Evolutionary conservation across 1,140 invertebrate genomes (phyloP).

Genomic region (Drosophila bipectinata): DNA sequence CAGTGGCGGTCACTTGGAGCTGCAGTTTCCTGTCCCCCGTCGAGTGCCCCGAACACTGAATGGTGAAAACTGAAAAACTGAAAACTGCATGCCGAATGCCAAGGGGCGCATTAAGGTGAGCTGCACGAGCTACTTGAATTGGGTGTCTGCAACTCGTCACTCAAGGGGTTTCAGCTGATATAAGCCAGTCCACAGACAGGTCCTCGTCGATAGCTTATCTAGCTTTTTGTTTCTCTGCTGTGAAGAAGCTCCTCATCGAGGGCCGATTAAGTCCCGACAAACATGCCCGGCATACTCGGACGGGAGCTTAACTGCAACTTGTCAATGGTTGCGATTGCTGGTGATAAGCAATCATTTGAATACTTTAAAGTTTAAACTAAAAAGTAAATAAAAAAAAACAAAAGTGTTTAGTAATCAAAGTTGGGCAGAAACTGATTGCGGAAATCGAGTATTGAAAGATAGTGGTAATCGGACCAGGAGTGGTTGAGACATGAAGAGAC

Average conservation of each 20-base stretch:
- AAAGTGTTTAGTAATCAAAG: slow-evolving; percentile 16
- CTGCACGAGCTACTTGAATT: slow-evolving; percentile 50
- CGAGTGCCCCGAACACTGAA: slow-evolving; percentile 15
- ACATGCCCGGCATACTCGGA: slow-evolving; percentile 15
- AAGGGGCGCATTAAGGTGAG: slow-evolving; percentile 37
- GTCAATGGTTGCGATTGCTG: slow-evolving; percentile 21
- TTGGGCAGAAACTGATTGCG: slow-evolving; percentile 16
- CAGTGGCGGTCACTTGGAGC: slow-evolving; percentile 50
- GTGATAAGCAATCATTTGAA: slow-evolving; percentile 16
- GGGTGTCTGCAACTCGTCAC: slow-evolving; percentile 4
- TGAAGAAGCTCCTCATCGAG: slow-evolving; percentile 8
- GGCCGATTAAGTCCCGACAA: slow-evolving; percentile 11
- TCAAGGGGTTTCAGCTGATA: slow-evolving; percentile 23
- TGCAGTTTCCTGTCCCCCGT: slow-evolving; percentile 41
- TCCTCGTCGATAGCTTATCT: slow-evolving; percentile 49
- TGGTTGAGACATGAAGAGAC: not conserved
- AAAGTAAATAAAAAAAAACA: slow-evolving; percentile 9
- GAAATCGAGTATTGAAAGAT: slow-evolving; percentile 3
- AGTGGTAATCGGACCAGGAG: not conserved
- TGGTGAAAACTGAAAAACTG: not conserved
- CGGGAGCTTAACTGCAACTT: slow-evolving; percentile 45
- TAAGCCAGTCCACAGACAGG: slow-evolving; percentile 2
- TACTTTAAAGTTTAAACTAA: not conserved
- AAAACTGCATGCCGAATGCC: slow-evolving; percentile 9
- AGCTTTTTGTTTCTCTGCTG: not conserved